A percentile compares a stretch with the other conserved stretches of the same genome.
phyloP scores from a whole-genome alignment of 2,888 invertebrate genomes.

The Agelastica alni region DNA sequence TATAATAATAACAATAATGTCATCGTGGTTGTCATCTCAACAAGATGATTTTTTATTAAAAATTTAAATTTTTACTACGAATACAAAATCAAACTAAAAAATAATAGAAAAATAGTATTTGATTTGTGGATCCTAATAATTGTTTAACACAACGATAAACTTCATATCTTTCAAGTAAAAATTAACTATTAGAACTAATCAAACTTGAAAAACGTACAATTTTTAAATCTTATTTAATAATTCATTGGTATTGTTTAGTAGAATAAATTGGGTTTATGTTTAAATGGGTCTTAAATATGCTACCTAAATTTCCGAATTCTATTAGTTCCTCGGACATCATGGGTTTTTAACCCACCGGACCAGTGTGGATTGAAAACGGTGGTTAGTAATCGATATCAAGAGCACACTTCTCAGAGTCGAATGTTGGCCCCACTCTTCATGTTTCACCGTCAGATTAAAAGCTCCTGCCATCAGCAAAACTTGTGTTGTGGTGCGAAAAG shows the following conservation, averaged over 20 bases:
- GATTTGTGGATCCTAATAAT: too few species aligned
- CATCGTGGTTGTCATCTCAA: too few species aligned
- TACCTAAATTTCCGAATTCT: not conserved
- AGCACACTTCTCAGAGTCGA: conserved; percentile 19
- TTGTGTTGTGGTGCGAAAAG: conserved; percentile 33
- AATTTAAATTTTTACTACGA: too few species aligned
- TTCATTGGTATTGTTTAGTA: too few species aligned
- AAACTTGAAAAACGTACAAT: not conserved
- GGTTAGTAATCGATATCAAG: conserved; percentile 40
- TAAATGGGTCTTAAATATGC: too few species aligned
- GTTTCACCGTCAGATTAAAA: conserved; percentile 37
- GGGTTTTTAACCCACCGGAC: conserved; percentile 22
- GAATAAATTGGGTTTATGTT: too few species aligned
- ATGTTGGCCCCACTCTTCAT: conserved; percentile 32
- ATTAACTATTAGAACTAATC: not conserved
- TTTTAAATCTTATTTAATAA: not conserved
- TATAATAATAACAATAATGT: too few species aligned
- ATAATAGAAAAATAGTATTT: too few species aligned
- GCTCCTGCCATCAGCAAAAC: conserved; percentile 31
- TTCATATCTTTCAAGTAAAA: too few species aligned
- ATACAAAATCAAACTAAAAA: too few species aligned
- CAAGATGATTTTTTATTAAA: too few species aligned
- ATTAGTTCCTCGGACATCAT: not conserved
- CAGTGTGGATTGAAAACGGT: conserved; percentile 17
- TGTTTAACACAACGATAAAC: too few species aligned